Base-by-base conservation (phyloP, 92 coral and sea anemone genomes). In the Zoanthus gigantus region DNA sequence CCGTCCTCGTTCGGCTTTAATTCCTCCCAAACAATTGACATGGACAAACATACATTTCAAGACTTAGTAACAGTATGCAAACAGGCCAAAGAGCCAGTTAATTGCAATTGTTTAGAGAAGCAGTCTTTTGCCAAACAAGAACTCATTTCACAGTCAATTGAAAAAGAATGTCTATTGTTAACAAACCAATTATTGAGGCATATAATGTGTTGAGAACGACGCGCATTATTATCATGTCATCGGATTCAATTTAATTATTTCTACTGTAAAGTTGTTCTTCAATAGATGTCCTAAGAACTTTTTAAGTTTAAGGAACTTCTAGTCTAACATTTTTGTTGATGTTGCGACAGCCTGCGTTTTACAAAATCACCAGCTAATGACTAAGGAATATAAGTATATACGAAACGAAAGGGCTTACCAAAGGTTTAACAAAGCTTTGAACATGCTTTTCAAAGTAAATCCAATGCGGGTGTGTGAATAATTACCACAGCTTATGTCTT, bases 141-240 rank as follows among this genome's bases (percentile, higher is more conserved):
- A 63, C 56, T 80, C 18, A 61, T 17, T 80, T 80, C 57, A 61
- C 28, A 61, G 48, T 61, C 73, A 63, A 61, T 61, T 80, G 58
- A 63, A 80, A 80, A 37, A 32, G 45, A 44, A 80, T 77, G 63
- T 80, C 84, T 80, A 18, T 63, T 80, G 73, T 80, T 60, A 23
- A 18, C 60, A 65, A 80, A 28, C 63, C 58, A 61, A 34, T 61
- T 45, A 45, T 1, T 17, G 44, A 37, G 73, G 63, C 74, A 17
- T 17, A 45, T 23, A 32, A 58, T 79, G 84, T 61, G 28, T 80
- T 47, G 8, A 66, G 3, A 80, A 80, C 72, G 84, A 80, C 74
- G 84, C 84, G 74, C 14, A 63, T 48, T 16, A 80, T 60, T 61
- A 63, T 31, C 47, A 42, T 71, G 72, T 42, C 11, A 23, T 37